phyloP scores from a whole-genome alignment of 2,797 vertebrate genomes.

The Sebastes hubbsi region DNA sequence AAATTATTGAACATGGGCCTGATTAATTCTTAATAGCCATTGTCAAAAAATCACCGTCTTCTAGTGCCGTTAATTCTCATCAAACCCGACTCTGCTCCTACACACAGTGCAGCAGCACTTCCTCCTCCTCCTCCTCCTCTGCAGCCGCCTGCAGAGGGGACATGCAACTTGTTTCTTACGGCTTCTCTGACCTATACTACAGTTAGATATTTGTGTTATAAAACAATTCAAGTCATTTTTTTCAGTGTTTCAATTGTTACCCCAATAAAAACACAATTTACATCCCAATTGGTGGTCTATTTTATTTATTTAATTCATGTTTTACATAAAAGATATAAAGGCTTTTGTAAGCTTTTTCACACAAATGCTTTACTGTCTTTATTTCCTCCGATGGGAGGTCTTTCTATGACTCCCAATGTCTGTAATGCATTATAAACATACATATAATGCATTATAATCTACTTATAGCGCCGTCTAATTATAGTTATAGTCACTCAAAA shows the following conservation, averaged over 20 bases:
- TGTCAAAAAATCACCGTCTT: constrained; percentile 83
- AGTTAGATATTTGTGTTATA: neutral
- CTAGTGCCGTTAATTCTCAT: constrained; percentile 74
- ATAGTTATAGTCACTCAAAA: no score
- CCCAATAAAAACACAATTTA: neutral
- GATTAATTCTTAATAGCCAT: constrained; percentile 85
- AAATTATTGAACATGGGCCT: constrained; percentile 78
- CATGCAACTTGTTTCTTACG: constrained; percentile 8
- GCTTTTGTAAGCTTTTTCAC: neutral
- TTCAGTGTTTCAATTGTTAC: neutral
- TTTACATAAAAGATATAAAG: neutral
- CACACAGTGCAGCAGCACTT: neutral
- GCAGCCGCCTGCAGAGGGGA: neutral
- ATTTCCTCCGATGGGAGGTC: neutral
- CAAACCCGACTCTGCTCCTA: constrained; percentile 55
- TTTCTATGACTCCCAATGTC: neutral
- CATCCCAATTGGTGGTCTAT: neutral
- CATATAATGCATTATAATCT: neutral
- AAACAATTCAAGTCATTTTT: neutral
- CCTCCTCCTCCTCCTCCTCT: neutral
- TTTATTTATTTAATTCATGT: neutral
- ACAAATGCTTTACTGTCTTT: neutral
- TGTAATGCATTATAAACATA: neutral
- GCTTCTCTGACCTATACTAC: neutral
- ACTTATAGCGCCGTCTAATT: neutral